phyloP scores from a whole-genome alignment of 2,797 vertebrate genomes.

The Menidia menidia region DNA sequence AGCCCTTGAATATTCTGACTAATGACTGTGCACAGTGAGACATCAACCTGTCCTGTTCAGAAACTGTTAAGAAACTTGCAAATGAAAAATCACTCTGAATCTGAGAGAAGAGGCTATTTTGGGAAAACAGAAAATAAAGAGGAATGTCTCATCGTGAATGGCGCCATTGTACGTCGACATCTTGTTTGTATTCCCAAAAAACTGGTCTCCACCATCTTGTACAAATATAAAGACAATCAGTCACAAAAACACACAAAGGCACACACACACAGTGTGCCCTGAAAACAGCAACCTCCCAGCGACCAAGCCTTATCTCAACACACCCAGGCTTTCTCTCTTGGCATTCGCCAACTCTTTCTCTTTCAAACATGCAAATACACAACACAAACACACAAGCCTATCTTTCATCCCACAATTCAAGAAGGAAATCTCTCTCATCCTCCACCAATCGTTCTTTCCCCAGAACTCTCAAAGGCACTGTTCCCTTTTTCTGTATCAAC shows the following conservation, averaged over 20 bases:
- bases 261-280: slow-evolving; percentile 24
- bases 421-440: slow-evolving; percentile 75
- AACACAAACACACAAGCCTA: slow-evolving; percentile 12
- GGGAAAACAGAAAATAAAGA: slow-evolving; percentile 24
- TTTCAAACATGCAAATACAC: slow-evolving; percentile 39
- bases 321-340: slow-evolving; percentile 76
- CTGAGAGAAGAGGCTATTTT: slow-evolving; percentile 23
- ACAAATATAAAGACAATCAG: slow-evolving; percentile 35
- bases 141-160: slow-evolving; percentile 45
- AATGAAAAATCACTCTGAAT: slow-evolving; percentile 17
- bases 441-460: slow-evolving; percentile 67
- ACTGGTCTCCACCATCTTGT: slow-evolving; percentile 34
- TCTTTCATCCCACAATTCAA: slow-evolving; percentile 71
- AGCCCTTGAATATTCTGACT: slow-evolving; percentile 8
- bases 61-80: slow-evolving; percentile 36
- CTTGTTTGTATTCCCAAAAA: slow-evolving; percentile 52
- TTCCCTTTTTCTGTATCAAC: slow-evolving; percentile 43
- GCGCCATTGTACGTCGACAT: slow-evolving; percentile 44
- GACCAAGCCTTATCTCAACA: slow-evolving; percentile 80
- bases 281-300: slow-evolving; percentile 67
- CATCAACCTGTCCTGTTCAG: slow-evolving; percentile 27
- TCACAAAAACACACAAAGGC: slow-evolving; percentile 29
- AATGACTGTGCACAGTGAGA: slow-evolving; percentile 18
- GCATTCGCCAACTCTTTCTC: slow-evolving; percentile 58
- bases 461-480: slow-evolving; percentile 52